Conservation (phyloP, 2,113 vertebrate species). For the Electrona antarctica region DNA sequence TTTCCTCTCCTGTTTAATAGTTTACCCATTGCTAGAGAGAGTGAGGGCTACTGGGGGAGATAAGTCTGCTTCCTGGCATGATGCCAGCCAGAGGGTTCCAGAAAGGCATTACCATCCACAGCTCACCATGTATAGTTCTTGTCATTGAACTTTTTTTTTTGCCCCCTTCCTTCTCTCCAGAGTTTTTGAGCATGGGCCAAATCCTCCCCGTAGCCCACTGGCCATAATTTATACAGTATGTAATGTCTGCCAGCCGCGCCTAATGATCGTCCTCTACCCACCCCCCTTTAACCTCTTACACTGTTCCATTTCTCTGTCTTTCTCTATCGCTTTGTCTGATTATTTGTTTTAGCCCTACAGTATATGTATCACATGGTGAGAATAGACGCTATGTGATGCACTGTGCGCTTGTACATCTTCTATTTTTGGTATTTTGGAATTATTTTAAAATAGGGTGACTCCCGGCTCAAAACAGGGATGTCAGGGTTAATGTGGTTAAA, state of each 20-base stretch:
- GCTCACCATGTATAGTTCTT: slow-evolving; percentile 31
- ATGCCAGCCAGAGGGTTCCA: slow-evolving; percentile 18
- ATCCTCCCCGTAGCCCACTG: slow-evolving; percentile 49
- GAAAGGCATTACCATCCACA: slow-evolving; percentile 33
- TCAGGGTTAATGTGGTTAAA: too few species aligned
- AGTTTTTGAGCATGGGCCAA: slow-evolving; percentile 56
- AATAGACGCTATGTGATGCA: too few species aligned
- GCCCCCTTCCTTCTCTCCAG: slow-evolving; percentile 24
- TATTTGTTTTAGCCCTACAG: too few species aligned
- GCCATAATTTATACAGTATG: slow-evolving; percentile 63
- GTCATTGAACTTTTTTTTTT: slow-evolving; percentile 51
- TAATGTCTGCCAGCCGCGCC: slow-evolving; percentile 61
- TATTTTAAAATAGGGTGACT: too few species aligned
- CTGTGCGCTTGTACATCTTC: too few species aligned
- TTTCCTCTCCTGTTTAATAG: slow-evolving; percentile 15
- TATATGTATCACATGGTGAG: too few species aligned
- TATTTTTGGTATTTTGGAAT: too few species aligned
- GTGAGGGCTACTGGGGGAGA: slow-evolving; percentile 15
- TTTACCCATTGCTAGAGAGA: slow-evolving; percentile 34
- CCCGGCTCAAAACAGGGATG: too few species aligned
- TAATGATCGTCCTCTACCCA: slow-evolving; percentile 58
- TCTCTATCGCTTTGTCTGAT: slow-evolving; percentile 31
- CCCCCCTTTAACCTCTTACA: slow-evolving; percentile 34
- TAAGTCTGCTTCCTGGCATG: slow-evolving; percentile 14
- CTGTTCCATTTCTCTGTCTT: neutral